Evolutionary conservation across 2,888 invertebrate genomes (phyloP), one percentile per base, ranked within the genome.

Genomic region (Thera obeliscata): DNA sequence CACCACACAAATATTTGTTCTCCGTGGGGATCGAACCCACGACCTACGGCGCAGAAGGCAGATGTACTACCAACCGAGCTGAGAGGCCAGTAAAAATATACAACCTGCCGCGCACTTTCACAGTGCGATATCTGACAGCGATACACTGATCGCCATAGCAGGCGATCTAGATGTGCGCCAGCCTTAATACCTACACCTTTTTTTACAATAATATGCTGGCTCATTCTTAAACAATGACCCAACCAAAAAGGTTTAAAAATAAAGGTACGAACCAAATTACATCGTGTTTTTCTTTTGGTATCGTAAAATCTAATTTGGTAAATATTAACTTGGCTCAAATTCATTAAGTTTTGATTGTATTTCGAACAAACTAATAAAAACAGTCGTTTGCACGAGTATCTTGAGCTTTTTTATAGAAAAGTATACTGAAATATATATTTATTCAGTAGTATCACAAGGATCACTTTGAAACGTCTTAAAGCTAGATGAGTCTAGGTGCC

Each of bases 261-360:
- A 7, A 50, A 33, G 52, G 9, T 33, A 0, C 33, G 8, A 9
- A 33, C 52, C 33, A 52, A 46, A 33, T 12, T 7, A 50, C 50
- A 6, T 12, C 50, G 22, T 22, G 50, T 22, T 50, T 50, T 50
- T 33, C 9, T 22, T 33, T 2, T 35, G 9, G 35, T 36, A 36
- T n/a, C 54, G 55, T 55, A 11, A 55, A 11, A 38, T 56, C 38
- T 56, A 5, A 11, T 36, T 56, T 12, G 56, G 56, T 41, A 8
- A 58, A 46, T 48, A 57, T 48, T 36, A 33, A 48, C 58, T 58
- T 48, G 9, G 36, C 12, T 12, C 43, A 2, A 46, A 36, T 58
- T 58, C 11, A 58, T 58, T 58, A 22, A 11, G n/a, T 6, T 35
- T 57, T 58, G 58, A 58, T 50, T 60, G 36, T 50, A 7, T 38